phyloP scores from a whole-genome alignment of 2,113 vertebrate species.

The Myodes glareolus region DNA sequence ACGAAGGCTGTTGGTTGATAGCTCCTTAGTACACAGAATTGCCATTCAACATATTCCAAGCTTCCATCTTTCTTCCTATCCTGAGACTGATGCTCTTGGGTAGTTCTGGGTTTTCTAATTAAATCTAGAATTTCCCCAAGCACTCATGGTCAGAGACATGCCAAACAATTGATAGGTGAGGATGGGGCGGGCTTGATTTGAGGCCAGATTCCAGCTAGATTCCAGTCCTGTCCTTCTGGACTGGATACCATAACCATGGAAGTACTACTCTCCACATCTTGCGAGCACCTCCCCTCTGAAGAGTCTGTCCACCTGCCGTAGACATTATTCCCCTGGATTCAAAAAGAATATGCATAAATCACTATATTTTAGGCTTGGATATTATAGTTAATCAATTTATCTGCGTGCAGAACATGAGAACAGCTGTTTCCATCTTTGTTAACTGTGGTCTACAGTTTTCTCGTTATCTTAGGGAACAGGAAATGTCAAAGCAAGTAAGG shows the following conservation, averaged over 20 bases:
- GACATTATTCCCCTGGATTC: background rate
- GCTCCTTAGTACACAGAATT: background rate
- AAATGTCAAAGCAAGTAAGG: background rate
- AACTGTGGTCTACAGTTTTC: background rate
- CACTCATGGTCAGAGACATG: background rate
- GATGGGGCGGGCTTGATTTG: too few relatives aligned
- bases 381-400: background rate
- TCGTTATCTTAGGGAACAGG: background rate
- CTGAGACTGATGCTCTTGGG: background rate
- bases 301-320: background rate
- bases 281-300: background rate
- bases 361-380: conserved; percentile 14
- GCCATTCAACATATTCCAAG: background rate
- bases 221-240: accelerated
- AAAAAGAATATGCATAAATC: background rate
- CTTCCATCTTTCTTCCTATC: background rate
- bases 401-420: background rate
- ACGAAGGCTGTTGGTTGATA: background rate
- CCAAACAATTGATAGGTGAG: background rate
- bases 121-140: background rate
- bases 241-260: accelerated
- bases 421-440: background rate
- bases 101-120: background rate
- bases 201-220: background rate
- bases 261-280: background rate